phyloP scores from a whole-genome alignment of 2,888 invertebrate species.

The Hypsopygia costalis region DNA sequence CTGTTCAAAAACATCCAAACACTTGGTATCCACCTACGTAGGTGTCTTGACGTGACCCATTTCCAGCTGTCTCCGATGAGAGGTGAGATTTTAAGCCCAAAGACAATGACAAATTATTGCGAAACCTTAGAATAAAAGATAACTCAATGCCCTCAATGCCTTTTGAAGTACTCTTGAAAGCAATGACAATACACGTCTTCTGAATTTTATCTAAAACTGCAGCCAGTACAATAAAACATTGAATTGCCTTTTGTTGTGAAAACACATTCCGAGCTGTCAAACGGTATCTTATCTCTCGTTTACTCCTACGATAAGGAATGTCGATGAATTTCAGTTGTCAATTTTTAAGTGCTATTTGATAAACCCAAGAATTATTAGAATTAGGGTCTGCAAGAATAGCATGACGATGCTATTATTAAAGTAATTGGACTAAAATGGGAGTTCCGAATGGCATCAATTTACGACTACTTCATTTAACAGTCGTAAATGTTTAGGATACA shows the following conservation, averaged over 20 bases:
- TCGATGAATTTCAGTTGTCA: background rate
- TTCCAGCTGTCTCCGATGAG: too few relatives aligned
- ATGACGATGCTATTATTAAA: too few relatives aligned
- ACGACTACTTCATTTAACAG: background rate
- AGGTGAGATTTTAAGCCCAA: too few relatives aligned
- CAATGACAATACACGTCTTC: too few relatives aligned
- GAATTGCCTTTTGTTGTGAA: background rate
- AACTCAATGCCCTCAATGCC: too few relatives aligned
- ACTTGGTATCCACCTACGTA: too few relatives aligned
- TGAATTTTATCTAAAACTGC: background rate
- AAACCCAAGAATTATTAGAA: background rate
- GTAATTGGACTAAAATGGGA: background rate
- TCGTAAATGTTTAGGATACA: background rate
- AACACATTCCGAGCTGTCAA: conserved; percentile 10
- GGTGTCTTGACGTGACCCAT: too few relatives aligned
- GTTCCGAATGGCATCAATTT: background rate
- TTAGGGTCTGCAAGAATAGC: too few relatives aligned
- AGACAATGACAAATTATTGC: too few relatives aligned
- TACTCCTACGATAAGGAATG: background rate
- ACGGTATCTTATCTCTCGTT: conserved; percentile 12
- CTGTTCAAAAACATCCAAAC: too few relatives aligned
- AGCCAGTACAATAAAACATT: background rate
- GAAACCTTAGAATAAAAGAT: too few relatives aligned
- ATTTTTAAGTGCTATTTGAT: background rate
- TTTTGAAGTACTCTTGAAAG: too few relatives aligned